A percentile compares a stretch with the other conserved stretches of the same genome.
Evolutionary conservation across 2,888 invertebrate genomes (phyloP).

Genomic region (Aplocera efformata): DNA sequence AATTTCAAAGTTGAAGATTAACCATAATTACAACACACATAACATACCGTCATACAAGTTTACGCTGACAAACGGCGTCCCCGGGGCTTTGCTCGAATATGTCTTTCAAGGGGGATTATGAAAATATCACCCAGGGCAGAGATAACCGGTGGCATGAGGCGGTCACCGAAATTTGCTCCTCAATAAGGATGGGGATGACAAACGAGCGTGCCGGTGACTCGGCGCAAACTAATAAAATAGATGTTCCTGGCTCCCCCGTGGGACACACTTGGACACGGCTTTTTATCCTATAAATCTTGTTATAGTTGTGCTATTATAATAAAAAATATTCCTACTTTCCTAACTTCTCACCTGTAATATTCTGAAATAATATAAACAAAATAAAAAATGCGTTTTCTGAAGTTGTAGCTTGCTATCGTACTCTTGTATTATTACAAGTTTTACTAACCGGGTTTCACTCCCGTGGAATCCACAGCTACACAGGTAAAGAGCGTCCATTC

Average conservation of each 20-base stretch:
- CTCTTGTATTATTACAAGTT: too few species aligned
- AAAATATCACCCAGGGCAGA: conserved; percentile 47
- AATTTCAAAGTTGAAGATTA: conserved; percentile 3
- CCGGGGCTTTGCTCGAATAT: conserved; percentile 28
- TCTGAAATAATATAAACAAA: too few species aligned
- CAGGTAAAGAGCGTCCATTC: too few species aligned
- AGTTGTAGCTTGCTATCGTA: too few species aligned
- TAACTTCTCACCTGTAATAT: too few species aligned
- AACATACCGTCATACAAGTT: conserved; percentile 23
- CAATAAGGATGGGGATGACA: conserved; percentile 60
- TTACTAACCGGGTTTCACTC: too few species aligned
- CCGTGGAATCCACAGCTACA: too few species aligned
- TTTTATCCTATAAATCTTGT: conserved; percentile 42
- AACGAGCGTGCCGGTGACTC: conserved; percentile 58
- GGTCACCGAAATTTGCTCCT: conserved; percentile 55
- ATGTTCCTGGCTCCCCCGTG: conserved; percentile 38
- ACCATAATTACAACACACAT: conserved; percentile 20
- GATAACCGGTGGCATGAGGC: conserved; percentile 49
- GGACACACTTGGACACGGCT: conserved; percentile 36
- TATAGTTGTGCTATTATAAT: conserved; percentile 20
- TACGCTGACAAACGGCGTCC: conserved; percentile 28
- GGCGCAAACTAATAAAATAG: conserved; percentile 56
- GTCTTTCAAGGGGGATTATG: conserved; percentile 53
- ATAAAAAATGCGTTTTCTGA: too few species aligned
- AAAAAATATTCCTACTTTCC: not conserved